phyloP scores from a whole-genome alignment of 1,140 invertebrate genomes.

The Macrobrachium nipponense region DNA sequence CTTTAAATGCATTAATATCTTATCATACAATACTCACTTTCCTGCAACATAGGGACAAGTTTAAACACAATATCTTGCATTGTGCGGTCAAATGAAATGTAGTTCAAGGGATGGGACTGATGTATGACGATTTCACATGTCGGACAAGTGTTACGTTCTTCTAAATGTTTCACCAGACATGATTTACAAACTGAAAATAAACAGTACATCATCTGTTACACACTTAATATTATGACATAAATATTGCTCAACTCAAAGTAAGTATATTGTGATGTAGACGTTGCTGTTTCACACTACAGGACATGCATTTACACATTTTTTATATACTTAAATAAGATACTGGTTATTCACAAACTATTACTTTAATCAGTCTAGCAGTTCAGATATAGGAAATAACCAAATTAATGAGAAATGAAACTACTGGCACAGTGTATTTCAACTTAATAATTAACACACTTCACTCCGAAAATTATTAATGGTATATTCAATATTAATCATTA shows the following conservation, averaged over 20 bases:
- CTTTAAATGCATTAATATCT: neutral
- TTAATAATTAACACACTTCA: no score
- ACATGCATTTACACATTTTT: neutral
- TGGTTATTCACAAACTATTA: no score
- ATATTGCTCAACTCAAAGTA: no score
- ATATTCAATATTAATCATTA: neutral
- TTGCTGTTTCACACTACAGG: no score
- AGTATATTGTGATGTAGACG: neutral
- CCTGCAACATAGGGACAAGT: constrained; percentile 90
- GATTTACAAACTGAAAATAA: constrained; percentile 89
- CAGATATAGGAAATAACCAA: no score
- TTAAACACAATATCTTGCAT: constrained; percentile 99
- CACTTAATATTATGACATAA: no score
- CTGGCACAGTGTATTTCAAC: no score
- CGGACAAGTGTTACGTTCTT: constrained; percentile 97
- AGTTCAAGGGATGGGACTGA: constrained; percentile 95
- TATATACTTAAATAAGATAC: no score
- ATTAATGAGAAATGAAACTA: no score
- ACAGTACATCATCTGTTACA: neutral
- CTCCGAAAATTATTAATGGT: no score
- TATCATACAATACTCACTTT: constrained; percentile 71
- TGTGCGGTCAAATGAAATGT: constrained; percentile 97
- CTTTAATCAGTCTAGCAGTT: no score
- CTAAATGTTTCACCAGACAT: constrained; percentile 96
- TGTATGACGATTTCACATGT: constrained; percentile 97